A percentile compares a stretch with the other conserved stretches of the same genome.
phyloP scores from a whole-genome alignment of 2,888 invertebrate species.

The Eristalinus aeneus region DNA sequence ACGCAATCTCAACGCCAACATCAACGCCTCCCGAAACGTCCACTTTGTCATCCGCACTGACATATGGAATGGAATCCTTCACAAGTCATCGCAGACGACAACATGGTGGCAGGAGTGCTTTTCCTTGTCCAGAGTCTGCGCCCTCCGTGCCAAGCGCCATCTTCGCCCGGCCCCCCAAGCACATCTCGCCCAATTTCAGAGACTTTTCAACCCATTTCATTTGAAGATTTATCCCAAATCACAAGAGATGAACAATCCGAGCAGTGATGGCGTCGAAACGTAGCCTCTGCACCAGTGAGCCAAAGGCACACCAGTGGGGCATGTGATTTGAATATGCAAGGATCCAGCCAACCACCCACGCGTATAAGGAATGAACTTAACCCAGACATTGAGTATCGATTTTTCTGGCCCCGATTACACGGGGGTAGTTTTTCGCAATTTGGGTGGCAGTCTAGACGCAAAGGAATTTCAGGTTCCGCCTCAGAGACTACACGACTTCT shows the following conservation, averaged over 20 bases:
- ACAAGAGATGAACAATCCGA: conserved; percentile 29
- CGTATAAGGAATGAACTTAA: conserved; percentile 11
- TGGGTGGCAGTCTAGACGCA: conserved; percentile 45
- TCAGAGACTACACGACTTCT: conserved; percentile 35
- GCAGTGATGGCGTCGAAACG: conserved; percentile 57
- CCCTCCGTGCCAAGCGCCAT: neutral
- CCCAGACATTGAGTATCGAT: conserved; percentile 40
- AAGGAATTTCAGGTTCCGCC: conserved; percentile 35
- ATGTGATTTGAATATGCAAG: conserved; percentile 37
- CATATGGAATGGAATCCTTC: neutral
- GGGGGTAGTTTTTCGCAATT: conserved; percentile 4
- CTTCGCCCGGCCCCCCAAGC: neutral
- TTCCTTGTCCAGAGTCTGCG: conserved; percentile 45
- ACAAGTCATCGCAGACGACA: conserved; percentile 30
- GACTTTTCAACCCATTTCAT: conserved; percentile 28
- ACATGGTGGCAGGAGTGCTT: conserved; percentile 27
- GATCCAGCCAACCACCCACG: neutral
- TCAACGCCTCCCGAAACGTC: neutral
- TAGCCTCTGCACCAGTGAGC: conserved; percentile 20
- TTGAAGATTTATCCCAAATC: conserved; percentile 31
- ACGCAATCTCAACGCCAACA: neutral
- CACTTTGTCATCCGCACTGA: neutral
- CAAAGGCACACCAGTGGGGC: neutral
- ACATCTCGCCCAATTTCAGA: neutral
- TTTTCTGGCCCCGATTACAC: conserved; percentile 1